phyloP scores from a whole-genome alignment of 2,888 invertebrate species.

The Lamellibrachia columna region DNA sequence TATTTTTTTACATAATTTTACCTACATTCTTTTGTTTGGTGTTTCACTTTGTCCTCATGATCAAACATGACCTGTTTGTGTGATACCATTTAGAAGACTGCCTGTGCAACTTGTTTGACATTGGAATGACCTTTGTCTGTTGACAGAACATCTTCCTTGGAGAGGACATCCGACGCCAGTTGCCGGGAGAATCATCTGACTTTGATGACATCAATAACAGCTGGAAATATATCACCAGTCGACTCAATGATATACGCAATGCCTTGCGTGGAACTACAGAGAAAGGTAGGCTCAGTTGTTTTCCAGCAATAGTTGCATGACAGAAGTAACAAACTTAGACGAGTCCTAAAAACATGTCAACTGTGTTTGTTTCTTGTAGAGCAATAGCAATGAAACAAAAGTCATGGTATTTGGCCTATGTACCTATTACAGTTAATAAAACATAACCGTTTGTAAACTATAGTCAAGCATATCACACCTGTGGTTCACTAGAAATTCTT shows the following conservation, averaged over 20 bases:
- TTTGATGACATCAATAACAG: constrained; percentile 79
- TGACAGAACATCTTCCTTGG: constrained; percentile 82
- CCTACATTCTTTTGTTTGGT: too few species aligned
- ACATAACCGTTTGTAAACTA: too few species aligned
- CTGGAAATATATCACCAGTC: constrained; percentile 76
- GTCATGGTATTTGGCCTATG: too few species aligned
- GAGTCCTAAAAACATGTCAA: too few species aligned
- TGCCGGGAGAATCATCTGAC: constrained; percentile 76
- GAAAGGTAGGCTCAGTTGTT: constrained; percentile 54
- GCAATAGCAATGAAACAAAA: too few species aligned
- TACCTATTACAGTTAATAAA: too few species aligned
- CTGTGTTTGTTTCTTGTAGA: too few species aligned
- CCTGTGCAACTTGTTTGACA: not conserved
- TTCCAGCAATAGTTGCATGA: not conserved
- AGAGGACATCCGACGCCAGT: constrained; percentile 86
- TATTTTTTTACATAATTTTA: too few species aligned
- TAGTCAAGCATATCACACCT: too few species aligned
- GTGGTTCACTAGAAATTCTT: too few species aligned
- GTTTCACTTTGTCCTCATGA: too few species aligned
- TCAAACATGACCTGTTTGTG: not conserved
- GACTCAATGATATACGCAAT: constrained; percentile 64
- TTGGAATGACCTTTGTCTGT: not conserved
- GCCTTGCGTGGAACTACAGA: constrained; percentile 65
- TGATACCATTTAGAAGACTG: not conserved
- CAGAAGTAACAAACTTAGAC: too few species aligned